These are phyloP conservation scores for Scrobipalpa costella DNA, from an alignment of 2,888 invertebrate genomes.

Conservation along the genomic window DNA sequence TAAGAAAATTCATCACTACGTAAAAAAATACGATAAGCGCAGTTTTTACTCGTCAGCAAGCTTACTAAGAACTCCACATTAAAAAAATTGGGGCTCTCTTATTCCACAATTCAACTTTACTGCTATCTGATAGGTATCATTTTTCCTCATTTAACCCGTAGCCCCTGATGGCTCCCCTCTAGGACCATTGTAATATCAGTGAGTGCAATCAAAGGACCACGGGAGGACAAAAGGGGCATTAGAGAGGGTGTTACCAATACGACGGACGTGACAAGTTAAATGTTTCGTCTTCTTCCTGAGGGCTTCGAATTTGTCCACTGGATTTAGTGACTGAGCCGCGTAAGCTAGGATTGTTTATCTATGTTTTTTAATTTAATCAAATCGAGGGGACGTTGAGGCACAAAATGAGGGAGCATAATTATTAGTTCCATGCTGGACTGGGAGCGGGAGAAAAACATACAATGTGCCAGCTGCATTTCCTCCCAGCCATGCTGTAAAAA, in stretches of 20 bases:
- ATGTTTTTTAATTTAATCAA: not conserved
- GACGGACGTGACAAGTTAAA: slow-evolving; percentile 36
- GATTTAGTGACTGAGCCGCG: not conserved
- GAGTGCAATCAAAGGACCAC: slow-evolving; percentile 32
- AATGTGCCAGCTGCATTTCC: too few species aligned
- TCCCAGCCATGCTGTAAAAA: too few species aligned
- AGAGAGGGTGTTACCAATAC: slow-evolving; percentile 33
- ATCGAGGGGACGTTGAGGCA: too few species aligned
- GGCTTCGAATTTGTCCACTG: not conserved
- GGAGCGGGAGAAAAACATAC: too few species aligned
- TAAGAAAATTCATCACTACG: not conserved
- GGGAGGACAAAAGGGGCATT: slow-evolving; percentile 41
- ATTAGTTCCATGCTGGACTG: too few species aligned
- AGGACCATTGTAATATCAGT: slow-evolving; percentile 29
- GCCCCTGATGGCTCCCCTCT: slow-evolving; percentile 1
- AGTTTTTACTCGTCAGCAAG: not conserved
- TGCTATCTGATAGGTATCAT: slow-evolving; percentile 29
- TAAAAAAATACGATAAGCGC: not conserved
- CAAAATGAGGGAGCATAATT: too few species aligned
- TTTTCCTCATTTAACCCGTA: slow-evolving; percentile 1
- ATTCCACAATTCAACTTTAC: slow-evolving; percentile 1
- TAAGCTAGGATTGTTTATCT: not conserved
- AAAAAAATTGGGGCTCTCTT: not conserved
- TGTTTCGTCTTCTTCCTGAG: slow-evolving; percentile 7
- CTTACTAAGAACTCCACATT: not conserved